Base-by-base conservation (phyloP, 2,888 invertebrate genomes). In the Scaptomyza tumidula region DNA sequence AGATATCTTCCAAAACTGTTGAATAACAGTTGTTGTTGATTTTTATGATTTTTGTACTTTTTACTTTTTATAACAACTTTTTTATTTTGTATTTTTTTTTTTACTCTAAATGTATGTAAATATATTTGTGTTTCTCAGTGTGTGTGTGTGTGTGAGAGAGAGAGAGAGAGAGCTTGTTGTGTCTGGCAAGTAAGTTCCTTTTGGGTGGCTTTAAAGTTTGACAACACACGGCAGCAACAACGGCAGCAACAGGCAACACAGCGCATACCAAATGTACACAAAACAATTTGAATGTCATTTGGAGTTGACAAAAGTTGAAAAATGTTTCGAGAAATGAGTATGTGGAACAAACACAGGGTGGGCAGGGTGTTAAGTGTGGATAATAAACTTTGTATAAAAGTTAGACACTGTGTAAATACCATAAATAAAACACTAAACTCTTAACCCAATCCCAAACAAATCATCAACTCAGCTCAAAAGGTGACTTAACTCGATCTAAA, bases 1-100 rank as follows among this genome's bases (percentile, higher is more conserved):
- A 46, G 19, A 45, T 33, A 27, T 66, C 41, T n/a, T 41, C 59
- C 33, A 57, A 80, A 82, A 72, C 63, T 62, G 86, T 83, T 83
- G 86, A 65, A 86, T 88, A 83, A 83, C 86, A 88, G 86, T 83
- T 88, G 80, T 71, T 86, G 83, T 79, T 82, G 61, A 57, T 72
- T 66, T 71, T 54, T 56, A 66, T 61, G 48, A 49, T 48, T 62
- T 70, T 57, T 49, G 35, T 62, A 37, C 62, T 61, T 73, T 70
- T 66, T 53, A 65, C 52, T 76, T 83, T 82, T 79, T 67, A 64
- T 64, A 69, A 67, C 67, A 77, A 64, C 74, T 76, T 75, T 82
- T 76, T 75, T 82, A 62, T 72, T 70, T 75, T 66, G 3, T 24
- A 24, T 57, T 58, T 71, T 59, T 57, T 58, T 71, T 59, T 60